These are phyloP conservation scores for Carposina sasakii DNA, from an alignment of 1,140 invertebrate genomes.

Conservation along the genomic window DNA sequence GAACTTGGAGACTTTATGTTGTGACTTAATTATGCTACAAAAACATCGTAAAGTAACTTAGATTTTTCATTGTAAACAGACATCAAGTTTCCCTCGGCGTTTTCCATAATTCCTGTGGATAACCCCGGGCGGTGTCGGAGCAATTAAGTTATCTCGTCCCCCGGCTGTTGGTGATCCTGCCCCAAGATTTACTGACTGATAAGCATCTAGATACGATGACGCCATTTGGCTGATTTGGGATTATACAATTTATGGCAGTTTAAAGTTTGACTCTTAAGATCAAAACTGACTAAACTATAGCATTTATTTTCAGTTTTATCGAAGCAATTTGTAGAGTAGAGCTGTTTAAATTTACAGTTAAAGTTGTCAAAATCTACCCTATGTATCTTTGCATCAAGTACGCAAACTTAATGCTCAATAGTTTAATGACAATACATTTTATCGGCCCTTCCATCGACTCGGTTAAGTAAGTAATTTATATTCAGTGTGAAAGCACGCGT, in stretches of 20 bases:
- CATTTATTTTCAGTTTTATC: too few species aligned
- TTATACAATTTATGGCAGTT: constrained; percentile 67
- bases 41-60: too few species aligned
- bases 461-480: constrained; percentile 55
- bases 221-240: constrained; percentile 59
- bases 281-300: too few species aligned
- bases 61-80: too few species aligned
- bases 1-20: too few species aligned
- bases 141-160: constrained; percentile 57
- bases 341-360: too few species aligned
- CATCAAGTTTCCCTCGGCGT: constrained; percentile 14
- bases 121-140: constrained; percentile 33
- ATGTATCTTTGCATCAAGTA: too few species aligned
- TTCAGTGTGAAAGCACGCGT: constrained; percentile 36
- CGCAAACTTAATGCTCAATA: constrained; percentile 38
- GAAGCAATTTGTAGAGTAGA: too few species aligned
- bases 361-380: too few species aligned
- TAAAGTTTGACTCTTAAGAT: too few species aligned
- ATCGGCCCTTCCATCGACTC: constrained; percentile 41
- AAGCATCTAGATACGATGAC: constrained; percentile 59
- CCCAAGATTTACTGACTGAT: constrained; percentile 56
- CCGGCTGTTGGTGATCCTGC: constrained; percentile 25
- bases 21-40: too few species aligned
- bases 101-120: constrained; percentile 33
- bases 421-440: constrained; percentile 55